These are phyloP conservation scores for Salmo trutta DNA, from an alignment of 2,797 vertebrate species.

Conservation along the genomic window DNA sequence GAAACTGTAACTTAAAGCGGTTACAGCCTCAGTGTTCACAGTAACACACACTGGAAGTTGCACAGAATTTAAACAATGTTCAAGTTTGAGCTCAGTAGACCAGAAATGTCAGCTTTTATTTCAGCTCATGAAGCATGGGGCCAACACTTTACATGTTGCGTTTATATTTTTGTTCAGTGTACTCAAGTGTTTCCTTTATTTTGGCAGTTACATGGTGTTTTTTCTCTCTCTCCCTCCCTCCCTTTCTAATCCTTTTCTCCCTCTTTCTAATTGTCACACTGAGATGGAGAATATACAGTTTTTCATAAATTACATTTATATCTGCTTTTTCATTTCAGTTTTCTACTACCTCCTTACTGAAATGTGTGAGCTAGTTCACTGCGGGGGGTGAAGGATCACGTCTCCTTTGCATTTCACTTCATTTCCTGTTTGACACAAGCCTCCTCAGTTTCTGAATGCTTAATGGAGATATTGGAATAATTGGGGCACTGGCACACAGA, in stretches of 20 bases:
- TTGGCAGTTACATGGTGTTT: too few relatives aligned
- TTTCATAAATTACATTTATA: neutral
- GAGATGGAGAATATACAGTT: constrained; percentile 12
- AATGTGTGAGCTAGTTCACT: constrained; percentile 29
- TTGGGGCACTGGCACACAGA: constrained; percentile 69
- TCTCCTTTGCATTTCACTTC: constrained; percentile 25
- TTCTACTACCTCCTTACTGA: constrained; percentile 30
- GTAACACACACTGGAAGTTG: too few relatives aligned
- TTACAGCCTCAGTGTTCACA: too few relatives aligned
- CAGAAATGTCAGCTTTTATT: too few relatives aligned
- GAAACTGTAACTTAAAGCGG: too few relatives aligned
- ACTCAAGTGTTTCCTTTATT: too few relatives aligned
- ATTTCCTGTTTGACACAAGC: constrained; percentile 50
- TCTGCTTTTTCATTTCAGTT: neutral
- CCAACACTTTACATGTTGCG: too few relatives aligned
- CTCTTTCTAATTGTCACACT: constrained; percentile 7
- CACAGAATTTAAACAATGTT: too few relatives aligned
- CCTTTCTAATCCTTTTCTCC: neutral
- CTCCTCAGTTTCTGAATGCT: constrained; percentile 53
- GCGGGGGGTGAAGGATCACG: neutral
- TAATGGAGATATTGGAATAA: constrained; percentile 71
- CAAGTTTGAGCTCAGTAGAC: too few relatives aligned
- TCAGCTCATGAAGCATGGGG: too few relatives aligned
- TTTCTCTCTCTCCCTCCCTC: too few relatives aligned
- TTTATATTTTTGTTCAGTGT: too few relatives aligned